Percentiles rank a stretch among this genome's conserved stretches.
phyloP scores from a whole-genome alignment of 1,140 invertebrate species.

The Oppia nitens region DNA sequence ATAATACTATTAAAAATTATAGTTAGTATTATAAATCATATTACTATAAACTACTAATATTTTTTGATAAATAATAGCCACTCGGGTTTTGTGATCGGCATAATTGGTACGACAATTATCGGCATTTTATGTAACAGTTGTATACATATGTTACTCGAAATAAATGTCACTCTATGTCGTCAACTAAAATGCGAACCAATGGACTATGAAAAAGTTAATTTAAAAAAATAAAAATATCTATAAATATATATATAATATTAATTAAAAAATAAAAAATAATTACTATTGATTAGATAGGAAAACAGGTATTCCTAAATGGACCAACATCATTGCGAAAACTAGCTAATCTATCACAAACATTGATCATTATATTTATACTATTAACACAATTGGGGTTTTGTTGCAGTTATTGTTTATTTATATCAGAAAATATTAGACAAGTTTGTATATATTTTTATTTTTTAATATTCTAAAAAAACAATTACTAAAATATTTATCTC shows the following conservation, averaged over 20 bases:
- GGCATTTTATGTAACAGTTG: slow-evolving; percentile 63
- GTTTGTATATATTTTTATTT: slow-evolving; percentile 10
- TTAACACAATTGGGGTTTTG: slow-evolving; percentile 88
- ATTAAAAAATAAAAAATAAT: no score
- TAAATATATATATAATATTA: no score
- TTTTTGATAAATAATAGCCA: no score
- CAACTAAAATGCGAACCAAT: slow-evolving; percentile 28
- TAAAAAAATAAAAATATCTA: no score
- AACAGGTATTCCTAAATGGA: slow-evolving; percentile 44
- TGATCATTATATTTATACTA: slow-evolving; percentile 36
- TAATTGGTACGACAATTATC: slow-evolving; percentile 51
- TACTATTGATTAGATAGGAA: no score
- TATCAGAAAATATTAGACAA: slow-evolving; percentile 50
- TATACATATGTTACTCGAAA: slow-evolving; percentile 60
- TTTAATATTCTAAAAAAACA: neutral
- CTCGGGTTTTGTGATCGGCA: slow-evolving; percentile 54
- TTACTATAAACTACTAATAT: no score
- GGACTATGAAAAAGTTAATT: slow-evolving; percentile 52
- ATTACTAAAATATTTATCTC: no score
- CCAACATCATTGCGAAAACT: slow-evolving; percentile 41
- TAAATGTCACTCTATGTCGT: slow-evolving; percentile 14
- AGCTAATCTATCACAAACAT: slow-evolving; percentile 4
- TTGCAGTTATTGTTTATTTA: slow-evolving; percentile 90
- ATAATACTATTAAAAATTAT: no score
- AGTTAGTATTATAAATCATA: no score